Conservation (phyloP, 2,113 vertebrate genomes). For the Nothocercus nigrocapillus region DNA sequence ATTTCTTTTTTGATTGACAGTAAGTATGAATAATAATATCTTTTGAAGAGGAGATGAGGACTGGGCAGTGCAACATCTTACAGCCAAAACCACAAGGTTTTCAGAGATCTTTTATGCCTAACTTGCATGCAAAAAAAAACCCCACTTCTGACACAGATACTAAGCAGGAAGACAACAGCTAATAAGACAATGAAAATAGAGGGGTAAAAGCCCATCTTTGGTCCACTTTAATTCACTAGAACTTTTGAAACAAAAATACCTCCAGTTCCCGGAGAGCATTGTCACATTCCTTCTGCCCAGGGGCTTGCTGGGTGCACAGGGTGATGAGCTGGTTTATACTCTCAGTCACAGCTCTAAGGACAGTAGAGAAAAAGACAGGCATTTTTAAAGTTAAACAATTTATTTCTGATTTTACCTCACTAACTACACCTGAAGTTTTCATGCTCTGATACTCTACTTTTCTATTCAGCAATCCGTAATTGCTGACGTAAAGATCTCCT, state of each 20-base stretch:
- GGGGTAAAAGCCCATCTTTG: neutral
- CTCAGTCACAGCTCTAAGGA: constrained; percentile 95
- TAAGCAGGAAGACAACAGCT: neutral
- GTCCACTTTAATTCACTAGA: neutral
- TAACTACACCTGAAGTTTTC: neutral
- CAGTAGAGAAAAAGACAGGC: neutral
- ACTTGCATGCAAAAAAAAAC: neutral
- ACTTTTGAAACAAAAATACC: constrained; percentile 75
- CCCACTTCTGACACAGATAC: neutral
- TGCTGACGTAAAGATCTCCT: neutral
- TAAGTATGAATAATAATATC: neutral
- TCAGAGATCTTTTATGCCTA: neutral
- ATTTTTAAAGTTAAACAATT: neutral
- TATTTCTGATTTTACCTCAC: neutral
- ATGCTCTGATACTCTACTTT: neutral
- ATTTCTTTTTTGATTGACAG: neutral
- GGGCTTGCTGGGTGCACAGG: constrained; percentile 97
- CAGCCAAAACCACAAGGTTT: neutral
- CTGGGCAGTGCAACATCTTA: neutral
- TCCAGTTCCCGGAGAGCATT: constrained; percentile 96
- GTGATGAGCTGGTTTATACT: constrained; percentile 99
- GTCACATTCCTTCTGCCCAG: constrained; percentile 98
- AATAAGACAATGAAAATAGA: neutral
- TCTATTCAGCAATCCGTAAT: neutral
- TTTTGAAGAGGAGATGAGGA: neutral